phyloP scores from a whole-genome alignment of 2,888 invertebrate genomes.

The Cephus rjabovi region DNA sequence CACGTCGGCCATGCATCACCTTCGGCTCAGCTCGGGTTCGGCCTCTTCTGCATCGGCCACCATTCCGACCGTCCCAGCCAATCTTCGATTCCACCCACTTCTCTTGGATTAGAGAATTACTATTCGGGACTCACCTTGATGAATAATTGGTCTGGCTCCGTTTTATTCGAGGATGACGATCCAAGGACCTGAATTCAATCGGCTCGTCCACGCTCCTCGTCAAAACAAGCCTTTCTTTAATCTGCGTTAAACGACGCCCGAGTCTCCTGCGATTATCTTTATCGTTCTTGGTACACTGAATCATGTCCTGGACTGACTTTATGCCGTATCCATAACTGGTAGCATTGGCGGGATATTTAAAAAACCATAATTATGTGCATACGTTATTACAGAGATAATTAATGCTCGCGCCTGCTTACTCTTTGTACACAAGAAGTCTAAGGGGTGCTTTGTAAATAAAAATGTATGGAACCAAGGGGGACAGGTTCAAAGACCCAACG shows the following conservation, averaged over 20 bases:
- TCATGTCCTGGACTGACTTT: not conserved
- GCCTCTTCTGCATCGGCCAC: conserved; percentile 49
- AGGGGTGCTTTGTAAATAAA: not conserved
- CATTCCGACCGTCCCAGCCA: conserved; percentile 30
- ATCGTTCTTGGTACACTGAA: not conserved
- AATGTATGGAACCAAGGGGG: not conserved
- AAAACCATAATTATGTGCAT: not conserved
- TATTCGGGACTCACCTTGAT: conserved; percentile 35
- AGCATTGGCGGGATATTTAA: not conserved
- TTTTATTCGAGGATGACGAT: not conserved
- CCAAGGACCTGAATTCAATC: conserved; percentile 9
- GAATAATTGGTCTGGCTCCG: conserved; percentile 2
- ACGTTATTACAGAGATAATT: not conserved
- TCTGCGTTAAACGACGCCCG: not conserved
- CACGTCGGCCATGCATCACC: conserved; percentile 66
- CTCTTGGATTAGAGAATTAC: conserved; percentile 42
- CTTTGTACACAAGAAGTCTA: not conserved
- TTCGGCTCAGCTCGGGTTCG: conserved; percentile 60
- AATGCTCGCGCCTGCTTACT: not conserved
- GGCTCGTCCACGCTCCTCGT: conserved; percentile 6
- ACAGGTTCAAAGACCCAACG: not conserved
- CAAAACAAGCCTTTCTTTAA: conserved; percentile 16
- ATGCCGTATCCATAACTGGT: not conserved
- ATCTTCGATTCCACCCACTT: conserved; percentile 62
- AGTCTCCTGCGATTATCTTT: not conserved